These are phyloP conservation scores for Oceanodroma leucorhoa DNA, from an alignment of 2,797 vertebrate species.

Conservation along the genomic window DNA sequence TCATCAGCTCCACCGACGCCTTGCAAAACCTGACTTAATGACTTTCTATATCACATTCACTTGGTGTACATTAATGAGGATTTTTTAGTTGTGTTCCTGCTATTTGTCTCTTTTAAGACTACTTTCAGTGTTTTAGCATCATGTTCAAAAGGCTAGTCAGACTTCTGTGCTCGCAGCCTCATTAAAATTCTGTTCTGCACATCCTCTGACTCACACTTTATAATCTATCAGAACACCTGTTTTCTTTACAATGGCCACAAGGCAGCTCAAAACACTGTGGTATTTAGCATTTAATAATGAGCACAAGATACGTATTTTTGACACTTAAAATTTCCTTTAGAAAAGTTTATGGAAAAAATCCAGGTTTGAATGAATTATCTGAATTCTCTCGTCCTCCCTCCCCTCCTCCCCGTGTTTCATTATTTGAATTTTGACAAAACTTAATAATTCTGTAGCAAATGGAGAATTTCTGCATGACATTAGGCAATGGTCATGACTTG, in stretches of 20 bases:
- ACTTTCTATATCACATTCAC: slow-evolving; percentile 48
- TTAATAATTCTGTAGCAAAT: slow-evolving; percentile 34
- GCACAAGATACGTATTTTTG: slow-evolving; percentile 84
- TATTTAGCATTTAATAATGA: slow-evolving; percentile 88
- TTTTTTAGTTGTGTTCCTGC: slow-evolving; percentile 67
- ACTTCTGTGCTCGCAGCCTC: slow-evolving; percentile 73
- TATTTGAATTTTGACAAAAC: slow-evolving; percentile 68
- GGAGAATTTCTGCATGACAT: slow-evolving; percentile 32
- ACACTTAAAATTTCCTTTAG: slow-evolving; percentile 83
- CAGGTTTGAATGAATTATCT: slow-evolving; percentile 76
- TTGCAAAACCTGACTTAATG: slow-evolving; percentile 50
- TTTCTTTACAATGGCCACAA: slow-evolving; percentile 87
- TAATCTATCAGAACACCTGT: slow-evolving; percentile 88
- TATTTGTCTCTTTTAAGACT: slow-evolving; percentile 76
- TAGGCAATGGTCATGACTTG: slow-evolving; percentile 12
- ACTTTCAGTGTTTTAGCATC: slow-evolving; percentile 78
- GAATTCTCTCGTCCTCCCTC: slow-evolving; percentile 23
- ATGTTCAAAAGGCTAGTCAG: slow-evolving; percentile 82
- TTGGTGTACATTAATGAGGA: slow-evolving; percentile 71
- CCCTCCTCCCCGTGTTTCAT: slow-evolving; percentile 11
- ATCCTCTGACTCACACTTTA: slow-evolving; percentile 84
- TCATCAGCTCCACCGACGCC: neutral
- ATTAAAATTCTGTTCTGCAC: slow-evolving; percentile 83
- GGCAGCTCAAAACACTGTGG: slow-evolving; percentile 86
- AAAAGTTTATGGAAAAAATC: slow-evolving; percentile 73